These are phyloP conservation scores for Eurosta solidaginis DNA, from an alignment of 1,140 invertebrate genomes.

Conservation along the genomic window DNA sequence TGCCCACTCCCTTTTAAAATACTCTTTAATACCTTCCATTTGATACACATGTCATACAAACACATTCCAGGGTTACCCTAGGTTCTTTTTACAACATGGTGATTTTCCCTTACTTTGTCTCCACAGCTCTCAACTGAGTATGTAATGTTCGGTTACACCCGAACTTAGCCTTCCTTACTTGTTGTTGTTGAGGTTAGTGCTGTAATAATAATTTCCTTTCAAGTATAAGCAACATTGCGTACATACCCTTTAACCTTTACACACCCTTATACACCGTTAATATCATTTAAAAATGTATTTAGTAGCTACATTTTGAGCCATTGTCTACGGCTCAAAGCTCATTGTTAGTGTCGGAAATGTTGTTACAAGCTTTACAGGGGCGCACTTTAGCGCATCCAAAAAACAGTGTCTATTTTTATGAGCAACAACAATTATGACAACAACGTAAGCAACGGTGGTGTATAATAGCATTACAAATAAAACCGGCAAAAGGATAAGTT, in stretches of 20 bases:
- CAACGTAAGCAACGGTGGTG: not conserved
- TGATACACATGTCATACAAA: too few relatives aligned
- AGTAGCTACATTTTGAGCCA: not conserved
- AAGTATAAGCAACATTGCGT: not conserved
- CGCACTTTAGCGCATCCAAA: not conserved
- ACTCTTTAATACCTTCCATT: too few relatives aligned
- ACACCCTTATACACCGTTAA: not conserved
- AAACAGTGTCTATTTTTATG: conserved; percentile 10
- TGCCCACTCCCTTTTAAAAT: too few relatives aligned
- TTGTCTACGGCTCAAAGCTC: not conserved
- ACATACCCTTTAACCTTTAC: not conserved
- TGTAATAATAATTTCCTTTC: not conserved
- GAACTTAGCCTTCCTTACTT: too few relatives aligned
- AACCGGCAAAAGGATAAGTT: not conserved
- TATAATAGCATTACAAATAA: not conserved
- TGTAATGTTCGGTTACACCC: too few relatives aligned
- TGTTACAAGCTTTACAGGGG: not conserved
- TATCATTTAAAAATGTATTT: not conserved
- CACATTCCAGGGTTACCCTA: too few relatives aligned
- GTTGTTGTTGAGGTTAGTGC: not conserved
- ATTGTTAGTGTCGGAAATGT: conserved; percentile 20
- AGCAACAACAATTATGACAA: conserved; percentile 6
- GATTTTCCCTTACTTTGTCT: too few relatives aligned
- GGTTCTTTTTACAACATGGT: too few relatives aligned
- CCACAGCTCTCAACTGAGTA: too few relatives aligned